Evolutionary conservation across 2,797 vertebrate species (phyloP).

Genomic region (Pseudochromis fuscus): DNA sequence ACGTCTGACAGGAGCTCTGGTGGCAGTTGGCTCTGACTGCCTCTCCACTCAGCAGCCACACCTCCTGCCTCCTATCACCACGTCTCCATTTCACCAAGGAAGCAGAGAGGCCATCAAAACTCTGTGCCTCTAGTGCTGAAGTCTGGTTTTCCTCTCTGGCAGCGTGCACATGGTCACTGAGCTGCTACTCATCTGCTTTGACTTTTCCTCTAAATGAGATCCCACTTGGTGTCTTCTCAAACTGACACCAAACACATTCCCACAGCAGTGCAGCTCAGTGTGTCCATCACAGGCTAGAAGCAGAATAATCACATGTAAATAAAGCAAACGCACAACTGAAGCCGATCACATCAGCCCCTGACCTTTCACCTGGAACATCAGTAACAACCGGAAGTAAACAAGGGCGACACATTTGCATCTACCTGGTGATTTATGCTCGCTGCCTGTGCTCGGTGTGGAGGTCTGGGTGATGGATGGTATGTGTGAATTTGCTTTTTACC

Average conservation of each 20-base stretch:
- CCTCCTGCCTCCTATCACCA: background rate
- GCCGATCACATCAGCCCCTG: background rate
- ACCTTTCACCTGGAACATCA: slow-evolving; percentile 10
- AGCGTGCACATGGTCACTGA: no score
- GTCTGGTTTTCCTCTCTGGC: background rate
- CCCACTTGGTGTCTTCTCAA: background rate
- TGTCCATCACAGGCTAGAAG: background rate
- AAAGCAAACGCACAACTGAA: background rate
- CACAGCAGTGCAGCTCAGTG: background rate
- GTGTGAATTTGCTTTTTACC: background rate
- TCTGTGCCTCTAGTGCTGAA: background rate
- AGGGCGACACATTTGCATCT: background rate
- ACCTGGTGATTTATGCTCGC: slow-evolving; percentile 1
- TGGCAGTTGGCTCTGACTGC: background rate
- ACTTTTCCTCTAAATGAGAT: background rate
- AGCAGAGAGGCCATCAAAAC: background rate
- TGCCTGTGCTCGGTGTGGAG: background rate
- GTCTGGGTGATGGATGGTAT: slow-evolving; percentile 8
- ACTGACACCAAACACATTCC: background rate
- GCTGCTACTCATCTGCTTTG: no score
- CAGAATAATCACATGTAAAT: background rate
- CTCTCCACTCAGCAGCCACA: background rate
- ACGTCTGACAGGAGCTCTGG: background rate
- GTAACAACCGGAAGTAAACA: background rate
- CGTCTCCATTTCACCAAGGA: background rate